Base-by-base conservation (phyloP, 1,140 invertebrate species). In the Scaptomyza hsui region DNA sequence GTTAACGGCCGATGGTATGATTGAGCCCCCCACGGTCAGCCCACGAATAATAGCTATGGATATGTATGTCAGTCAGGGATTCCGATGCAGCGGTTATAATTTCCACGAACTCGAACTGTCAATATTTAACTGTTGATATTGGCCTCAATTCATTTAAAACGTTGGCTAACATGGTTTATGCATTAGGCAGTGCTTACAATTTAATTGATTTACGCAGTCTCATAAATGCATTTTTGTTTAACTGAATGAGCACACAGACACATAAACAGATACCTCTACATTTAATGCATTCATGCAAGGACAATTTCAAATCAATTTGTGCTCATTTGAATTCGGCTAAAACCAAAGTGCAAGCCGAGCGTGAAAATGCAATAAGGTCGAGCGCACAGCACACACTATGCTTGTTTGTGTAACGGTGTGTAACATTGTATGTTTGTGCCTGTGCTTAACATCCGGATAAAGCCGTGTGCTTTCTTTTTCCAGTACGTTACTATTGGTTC, bases 321-420 rank as follows among this genome's bases (percentile, higher is more conserved):
- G 60, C 57, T 64, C 68, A 85, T 80, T 86, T 78, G 78, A 78
- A 82, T 81, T 82, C 42, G 68, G 45, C 63, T 59, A 62, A 72
- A 78, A 70, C 61, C 80, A 75, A 86, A 65, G 73, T 64, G 32
- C 26, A 77, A 82, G 59, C 78, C 48, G 68, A 78, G 82, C 82
- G 78, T 78, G 56, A 62, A 70, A 65, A 88, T 88, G 72, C 53
- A 62, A 64, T 69, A 67, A 70, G 53, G 56, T 67, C 61, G 44
- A 80, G 63, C 53, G 72, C 76, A 68, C 47, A 47, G 29, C 45
- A 62, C 35, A 15, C 15, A 10, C 1, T 9, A 3, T 35, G 16
- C 21, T 42, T 45, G 16, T 52, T 32, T 52, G 48, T 19, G 15
- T 19, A 18, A 19, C 24, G 19, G 42, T 41, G 51, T 39, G 29